phyloP scores from a whole-genome alignment of 2,888 invertebrate genomes.

The Eurois occulta region DNA sequence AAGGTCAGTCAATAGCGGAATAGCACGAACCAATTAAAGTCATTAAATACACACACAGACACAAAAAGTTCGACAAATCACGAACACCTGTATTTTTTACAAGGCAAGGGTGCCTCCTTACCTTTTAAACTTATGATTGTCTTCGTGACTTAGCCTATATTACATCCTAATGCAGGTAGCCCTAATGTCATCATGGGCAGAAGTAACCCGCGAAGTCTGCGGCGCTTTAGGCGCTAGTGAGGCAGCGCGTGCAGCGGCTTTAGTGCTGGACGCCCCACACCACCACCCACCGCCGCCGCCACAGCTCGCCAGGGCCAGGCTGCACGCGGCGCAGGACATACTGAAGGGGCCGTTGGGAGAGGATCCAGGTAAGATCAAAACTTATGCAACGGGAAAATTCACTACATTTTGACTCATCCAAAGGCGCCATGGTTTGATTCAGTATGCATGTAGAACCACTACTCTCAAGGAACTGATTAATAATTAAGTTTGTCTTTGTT shows the following conservation, averaged over 20 bases:
- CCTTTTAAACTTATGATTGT: no score
- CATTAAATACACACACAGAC: no score
- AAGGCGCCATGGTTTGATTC: neutral
- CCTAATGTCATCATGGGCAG: slow-evolving; percentile 94
- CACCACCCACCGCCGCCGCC: slow-evolving; percentile 91
- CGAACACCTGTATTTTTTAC: no score
- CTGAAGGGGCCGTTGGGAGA: slow-evolving; percentile 83
- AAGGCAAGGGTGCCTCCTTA: no score
- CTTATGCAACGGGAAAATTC: neutral
- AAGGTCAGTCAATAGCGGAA: no score
- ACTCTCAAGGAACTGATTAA: no score
- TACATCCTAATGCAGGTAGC: no score
- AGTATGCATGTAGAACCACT: no score
- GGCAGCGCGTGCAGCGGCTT: slow-evolving; percentile 93
- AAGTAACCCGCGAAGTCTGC: slow-evolving; percentile 95
- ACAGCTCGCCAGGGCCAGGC: slow-evolving; percentile 94
- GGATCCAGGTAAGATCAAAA: slow-evolving; percentile 79
- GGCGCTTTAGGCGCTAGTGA: slow-evolving; percentile 94
- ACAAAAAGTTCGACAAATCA: no score
- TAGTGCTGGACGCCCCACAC: slow-evolving; percentile 94
- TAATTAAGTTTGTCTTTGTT: no score
- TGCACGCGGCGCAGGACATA: slow-evolving; percentile 95
- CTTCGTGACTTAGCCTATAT: no score
- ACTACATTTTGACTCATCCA: neutral
- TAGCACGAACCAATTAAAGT: no score